Conservation (phyloP, 1,140 invertebrate species). For the Heliconius congener region DNA sequence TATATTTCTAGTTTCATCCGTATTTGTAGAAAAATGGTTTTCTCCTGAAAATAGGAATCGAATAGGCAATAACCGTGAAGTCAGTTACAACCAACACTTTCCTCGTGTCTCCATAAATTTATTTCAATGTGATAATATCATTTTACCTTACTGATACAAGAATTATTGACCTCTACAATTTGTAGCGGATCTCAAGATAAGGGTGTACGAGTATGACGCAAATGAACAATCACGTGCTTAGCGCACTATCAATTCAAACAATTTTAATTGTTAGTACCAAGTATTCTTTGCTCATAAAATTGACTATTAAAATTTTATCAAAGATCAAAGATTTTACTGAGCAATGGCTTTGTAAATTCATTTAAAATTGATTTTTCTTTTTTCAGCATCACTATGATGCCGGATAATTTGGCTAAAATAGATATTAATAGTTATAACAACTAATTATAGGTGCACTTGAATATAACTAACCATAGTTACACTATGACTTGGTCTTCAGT, state of each 20-base stretch:
- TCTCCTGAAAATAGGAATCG: too few species aligned
- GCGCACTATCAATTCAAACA: neutral
- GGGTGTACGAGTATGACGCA: neutral
- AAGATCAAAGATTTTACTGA: neutral
- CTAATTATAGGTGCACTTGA: too few species aligned
- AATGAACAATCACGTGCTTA: neutral
- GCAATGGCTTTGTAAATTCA: neutral
- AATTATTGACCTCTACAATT: constrained; percentile 9
- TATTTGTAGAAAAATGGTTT: too few species aligned
- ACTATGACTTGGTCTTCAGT: too few species aligned
- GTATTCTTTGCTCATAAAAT: neutral
- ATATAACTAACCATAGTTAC: too few species aligned
- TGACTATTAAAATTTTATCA: too few species aligned
- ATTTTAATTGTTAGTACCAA: neutral
- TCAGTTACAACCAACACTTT: neutral
- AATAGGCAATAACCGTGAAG: neutral
- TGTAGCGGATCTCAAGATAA: constrained; percentile 2
- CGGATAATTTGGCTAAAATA: too few species aligned
- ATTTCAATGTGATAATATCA: neutral
- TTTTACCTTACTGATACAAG: constrained; percentile 14
- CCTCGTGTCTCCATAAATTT: neutral
- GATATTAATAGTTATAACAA: too few species aligned
- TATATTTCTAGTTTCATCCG: too few species aligned
- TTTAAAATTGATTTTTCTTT: too few species aligned
- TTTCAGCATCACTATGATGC: too few species aligned